A percentile compares a stretch with the other conserved stretches of the same genome.
Conservation (phyloP, 1,140 invertebrate species). For the Lepeophtheirus salmonis region DNA sequence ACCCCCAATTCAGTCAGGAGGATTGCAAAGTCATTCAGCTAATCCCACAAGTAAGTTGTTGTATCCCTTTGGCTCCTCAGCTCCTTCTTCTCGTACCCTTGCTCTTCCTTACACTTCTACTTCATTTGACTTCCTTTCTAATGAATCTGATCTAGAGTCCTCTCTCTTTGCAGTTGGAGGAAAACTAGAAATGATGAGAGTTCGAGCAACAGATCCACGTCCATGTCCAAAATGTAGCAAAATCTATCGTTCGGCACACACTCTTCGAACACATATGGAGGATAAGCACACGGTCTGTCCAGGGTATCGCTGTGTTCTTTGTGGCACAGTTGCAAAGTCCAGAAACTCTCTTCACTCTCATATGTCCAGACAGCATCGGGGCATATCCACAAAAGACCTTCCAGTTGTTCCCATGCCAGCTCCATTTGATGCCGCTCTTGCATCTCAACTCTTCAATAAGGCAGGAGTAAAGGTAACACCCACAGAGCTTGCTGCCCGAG, state of each 20-base stretch:
- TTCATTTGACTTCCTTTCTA: no score
- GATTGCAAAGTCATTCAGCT: conserved; percentile 15
- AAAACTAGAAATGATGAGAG: conserved; percentile 57
- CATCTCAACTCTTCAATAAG: conserved; percentile 52
- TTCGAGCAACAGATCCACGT: conserved; percentile 67
- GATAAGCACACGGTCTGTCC: conserved; percentile 80
- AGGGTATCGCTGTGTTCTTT: conserved; percentile 69
- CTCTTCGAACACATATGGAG: conserved; percentile 66
- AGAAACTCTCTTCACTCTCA: conserved; percentile 73
- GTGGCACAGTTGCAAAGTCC: conserved; percentile 74
- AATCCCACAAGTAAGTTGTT: conserved; percentile 18
- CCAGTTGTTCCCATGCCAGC: conserved; percentile 75
- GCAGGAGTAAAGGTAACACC: conserved; percentile 62
- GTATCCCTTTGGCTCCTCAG: no score
- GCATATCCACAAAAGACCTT: conserved; percentile 74
- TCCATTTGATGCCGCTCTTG: conserved; percentile 66
- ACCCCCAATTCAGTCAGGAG: not conserved
- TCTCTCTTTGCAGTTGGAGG: conserved; percentile 27
- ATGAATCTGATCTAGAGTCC: no score
- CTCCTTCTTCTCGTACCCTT: not conserved
- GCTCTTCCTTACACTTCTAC: no score
- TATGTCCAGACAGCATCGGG: conserved; percentile 74
- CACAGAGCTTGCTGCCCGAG: conserved; percentile 53
- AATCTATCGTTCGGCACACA: conserved; percentile 74
- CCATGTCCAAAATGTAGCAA: conserved; percentile 81